Evolutionary conservation across 1,140 invertebrate species (phyloP), one percentile per base, ranked within the genome.

Genomic region (Pentalonia nigronervosa): DNA sequence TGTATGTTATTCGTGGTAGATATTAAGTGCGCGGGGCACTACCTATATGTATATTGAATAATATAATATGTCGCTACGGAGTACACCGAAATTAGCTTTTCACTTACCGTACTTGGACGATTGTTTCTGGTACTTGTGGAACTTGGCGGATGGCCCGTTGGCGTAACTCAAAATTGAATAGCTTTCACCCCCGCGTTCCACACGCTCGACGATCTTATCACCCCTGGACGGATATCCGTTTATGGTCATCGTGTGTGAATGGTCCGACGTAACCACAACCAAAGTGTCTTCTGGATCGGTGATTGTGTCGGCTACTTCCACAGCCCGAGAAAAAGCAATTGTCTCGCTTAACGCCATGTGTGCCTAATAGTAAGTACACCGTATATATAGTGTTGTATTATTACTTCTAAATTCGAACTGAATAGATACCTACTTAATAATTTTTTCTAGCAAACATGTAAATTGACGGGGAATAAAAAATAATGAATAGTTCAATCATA

Each of bases 131-230:
- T 92, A 92, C 30, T n/a, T 34, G 41, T 83, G 67, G 17, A 25
- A n/a, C 1, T 50, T 23, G 21, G 90, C 90, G 0, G 90, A 97
- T 2, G 97, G 97, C 1, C 97, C 97, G 95, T 97, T 98, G 17
- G 97, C 96, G 94, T 98, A 98, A 2, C 96, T 96, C 11, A 98
- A 95, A 0, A 97, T 97, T 92, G 97, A 96, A 95, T 97, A 98
- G 0, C 97, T 96, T 95, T 98, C 97, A 0, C 25, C 67, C 0
- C 60, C 93, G 17, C 94, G 94, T 14, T 95, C 96, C 0, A 94
- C 95, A 96, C 97, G 89, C 95, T 95, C 84, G 14, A 93, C 94
- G 94, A 98, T 97, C 94, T 97, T 95, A 94, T 97, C 97, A 45
- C 97, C 97, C 94, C 97, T 95, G 9, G 95, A 95, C 0, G 97